phyloP scores from a whole-genome alignment of 2,113 vertebrate genomes.

The Oreocharis arfaki region DNA sequence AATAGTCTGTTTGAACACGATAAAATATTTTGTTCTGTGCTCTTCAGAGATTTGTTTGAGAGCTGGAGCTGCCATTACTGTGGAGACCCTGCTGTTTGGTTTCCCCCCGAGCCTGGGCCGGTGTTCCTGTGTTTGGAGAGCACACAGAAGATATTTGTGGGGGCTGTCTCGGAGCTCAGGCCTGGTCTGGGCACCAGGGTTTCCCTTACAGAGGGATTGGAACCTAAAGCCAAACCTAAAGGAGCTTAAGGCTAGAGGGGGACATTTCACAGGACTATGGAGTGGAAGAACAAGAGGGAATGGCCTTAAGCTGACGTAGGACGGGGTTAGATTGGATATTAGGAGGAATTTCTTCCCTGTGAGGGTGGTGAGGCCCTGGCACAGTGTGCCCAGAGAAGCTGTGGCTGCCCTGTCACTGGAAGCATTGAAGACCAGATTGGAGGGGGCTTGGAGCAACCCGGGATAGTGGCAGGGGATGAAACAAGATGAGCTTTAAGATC shows the following conservation, averaged over 20 bases:
- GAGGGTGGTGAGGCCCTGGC: not conserved
- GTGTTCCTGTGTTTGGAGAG: not conserved
- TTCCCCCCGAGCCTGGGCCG: fast-evolving
- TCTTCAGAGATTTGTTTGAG: not conserved
- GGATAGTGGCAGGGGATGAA: fast-evolving
- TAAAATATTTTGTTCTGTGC: not conserved
- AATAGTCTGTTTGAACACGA: not conserved
- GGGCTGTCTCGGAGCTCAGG: not conserved
- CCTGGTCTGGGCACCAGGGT: not conserved
- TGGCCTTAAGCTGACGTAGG: not conserved
- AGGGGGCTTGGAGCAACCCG: not conserved
- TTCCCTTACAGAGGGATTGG: not conserved
- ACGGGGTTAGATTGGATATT: not conserved
- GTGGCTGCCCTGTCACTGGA: not conserved
- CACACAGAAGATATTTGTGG: not conserved
- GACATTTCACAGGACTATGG: not conserved
- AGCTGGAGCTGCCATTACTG: not conserved
- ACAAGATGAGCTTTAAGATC: not conserved
- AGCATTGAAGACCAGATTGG: not conserved
- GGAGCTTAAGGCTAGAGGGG: not conserved
- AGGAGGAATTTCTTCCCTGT: not conserved
- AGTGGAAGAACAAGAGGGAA: not conserved
- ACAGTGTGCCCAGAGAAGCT: not conserved
- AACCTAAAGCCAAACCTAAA: not conserved
- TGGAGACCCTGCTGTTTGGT: not conserved